Percentiles rank a stretch among this genome's conserved stretches.
Evolutionary conservation across 1,140 invertebrate species (phyloP).

Genomic region (Scaptomyza pallida): DNA sequence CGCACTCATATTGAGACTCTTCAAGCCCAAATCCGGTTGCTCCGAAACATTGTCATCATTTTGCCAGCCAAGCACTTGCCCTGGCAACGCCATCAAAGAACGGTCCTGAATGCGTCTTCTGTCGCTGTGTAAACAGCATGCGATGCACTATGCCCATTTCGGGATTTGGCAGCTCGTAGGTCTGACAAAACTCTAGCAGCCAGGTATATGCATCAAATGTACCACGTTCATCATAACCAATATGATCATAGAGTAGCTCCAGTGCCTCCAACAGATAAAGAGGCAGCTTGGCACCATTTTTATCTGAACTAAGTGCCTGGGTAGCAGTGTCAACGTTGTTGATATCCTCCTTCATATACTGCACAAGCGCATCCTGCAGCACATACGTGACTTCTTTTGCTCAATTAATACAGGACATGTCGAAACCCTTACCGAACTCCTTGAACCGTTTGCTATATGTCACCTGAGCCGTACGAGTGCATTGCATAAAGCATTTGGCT

Average conservation of each 20-base stretch:
- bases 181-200: constrained; percentile 72
- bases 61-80: constrained; percentile 49
- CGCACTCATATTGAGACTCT: constrained; percentile 57
- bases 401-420: constrained; percentile 54
- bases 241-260: constrained; percentile 71
- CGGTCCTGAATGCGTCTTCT: constrained; percentile 72
- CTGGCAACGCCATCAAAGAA: constrained; percentile 70
- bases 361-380: constrained; percentile 62
- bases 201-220: constrained; percentile 69
- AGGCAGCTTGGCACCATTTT: constrained; percentile 41
- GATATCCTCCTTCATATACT: constrained; percentile 66
- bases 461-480: constrained; percentile 84
- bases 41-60: constrained; percentile 44
- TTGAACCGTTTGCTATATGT: constrained; percentile 83
- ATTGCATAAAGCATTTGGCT: constrained; percentile 86
- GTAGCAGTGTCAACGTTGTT: no score
- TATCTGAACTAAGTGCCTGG: constrained; percentile 49
- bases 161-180: constrained; percentile 49
- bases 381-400: constrained; percentile 51
- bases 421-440: constrained; percentile 83
- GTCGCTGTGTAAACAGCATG: constrained; percentile 71
- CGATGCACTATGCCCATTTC: constrained; percentile 68
- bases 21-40: constrained; percentile 41
- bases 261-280: constrained; percentile 60
- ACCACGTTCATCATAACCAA: constrained; percentile 49